Evolutionary conservation across 2,888 invertebrate genomes (phyloP).

Genomic region (Fabriciana adippe): DNA sequence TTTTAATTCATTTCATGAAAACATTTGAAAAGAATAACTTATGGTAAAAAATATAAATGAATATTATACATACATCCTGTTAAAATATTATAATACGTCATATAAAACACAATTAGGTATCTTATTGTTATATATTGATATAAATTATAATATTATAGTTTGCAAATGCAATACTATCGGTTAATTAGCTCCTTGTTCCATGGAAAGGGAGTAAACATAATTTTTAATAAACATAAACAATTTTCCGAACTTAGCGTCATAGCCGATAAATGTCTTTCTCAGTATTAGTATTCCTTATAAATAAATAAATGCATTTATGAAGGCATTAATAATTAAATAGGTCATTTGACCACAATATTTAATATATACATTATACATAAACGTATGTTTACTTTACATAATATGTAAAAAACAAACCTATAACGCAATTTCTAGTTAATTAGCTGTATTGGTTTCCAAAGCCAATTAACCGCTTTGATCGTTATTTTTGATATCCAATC

Average conservation of each 20-base stretch:
- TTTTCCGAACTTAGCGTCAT: conserved; percentile 2
- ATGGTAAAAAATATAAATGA: no score
- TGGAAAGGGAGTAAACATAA: background rate
- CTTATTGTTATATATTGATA: background rate
- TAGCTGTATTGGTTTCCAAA: conserved; percentile 59
- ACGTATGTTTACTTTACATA: conserved; percentile 3
- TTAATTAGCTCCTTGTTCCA: conserved; percentile 14
- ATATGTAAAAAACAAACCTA: conserved; percentile 17
- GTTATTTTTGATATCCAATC: conserved; percentile 20
- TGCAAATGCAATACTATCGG: background rate
- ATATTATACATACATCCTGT: no score
- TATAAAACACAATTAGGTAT: no score
- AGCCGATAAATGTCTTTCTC: background rate
- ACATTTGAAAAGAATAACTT: no score
- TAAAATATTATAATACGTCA: no score
- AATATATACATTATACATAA: background rate
- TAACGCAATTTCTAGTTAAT: conserved; percentile 52
- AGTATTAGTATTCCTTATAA: background rate
- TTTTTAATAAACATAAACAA: conserved; percentile 7
- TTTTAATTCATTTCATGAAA: no score
- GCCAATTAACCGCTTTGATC: conserved; percentile 28
- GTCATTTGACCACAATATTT: background rate
- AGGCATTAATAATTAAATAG: background rate
- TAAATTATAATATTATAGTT: background rate
- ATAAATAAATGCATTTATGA: conserved; percentile 1